Evolutionary conservation across 1,140 invertebrate genomes (phyloP).

Genomic region (Papilio aristodemus): DNA sequence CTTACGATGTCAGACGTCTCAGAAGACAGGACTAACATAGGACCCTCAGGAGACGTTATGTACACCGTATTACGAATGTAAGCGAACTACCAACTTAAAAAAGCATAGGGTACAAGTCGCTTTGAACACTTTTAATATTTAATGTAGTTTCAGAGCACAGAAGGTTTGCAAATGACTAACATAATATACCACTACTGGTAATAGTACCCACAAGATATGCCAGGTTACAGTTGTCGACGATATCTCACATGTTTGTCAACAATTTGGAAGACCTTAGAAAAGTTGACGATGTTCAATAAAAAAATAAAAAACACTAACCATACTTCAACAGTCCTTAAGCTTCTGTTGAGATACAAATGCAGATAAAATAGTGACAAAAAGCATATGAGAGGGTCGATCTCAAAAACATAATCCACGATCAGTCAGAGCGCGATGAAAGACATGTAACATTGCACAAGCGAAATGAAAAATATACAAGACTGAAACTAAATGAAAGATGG

Average conservation of each 20-base stretch:
- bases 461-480: neutral
- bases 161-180: too few relatives aligned
- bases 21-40: neutral
- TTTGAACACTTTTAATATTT: neutral
- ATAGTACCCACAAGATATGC: too few relatives aligned
- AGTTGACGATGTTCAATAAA: neutral
- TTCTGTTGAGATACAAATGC: neutral
- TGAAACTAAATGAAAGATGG: neutral
- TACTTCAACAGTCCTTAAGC: too few relatives aligned
- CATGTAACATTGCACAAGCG: neutral
- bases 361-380: neutral
- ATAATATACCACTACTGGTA: too few relatives aligned
- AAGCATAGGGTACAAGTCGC: neutral
- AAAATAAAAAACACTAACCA: too few relatives aligned
- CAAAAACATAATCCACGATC: neutral
- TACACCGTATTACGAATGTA: constrained; percentile 19
- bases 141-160: neutral
- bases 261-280: neutral
- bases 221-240: too few relatives aligned
- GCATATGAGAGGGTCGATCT: neutral
- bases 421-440: constrained; percentile 4
- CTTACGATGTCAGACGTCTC: constrained; percentile 24
- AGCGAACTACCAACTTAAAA: constrained; percentile 3
- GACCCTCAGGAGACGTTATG: constrained; percentile 1
- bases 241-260: too few relatives aligned